Percentiles rank a stretch among this genome's conserved stretches.
These are phyloP conservation scores for Hypsopygia costalis DNA, from an alignment of 2,888 invertebrate genomes.

Conservation along the genomic window DNA sequence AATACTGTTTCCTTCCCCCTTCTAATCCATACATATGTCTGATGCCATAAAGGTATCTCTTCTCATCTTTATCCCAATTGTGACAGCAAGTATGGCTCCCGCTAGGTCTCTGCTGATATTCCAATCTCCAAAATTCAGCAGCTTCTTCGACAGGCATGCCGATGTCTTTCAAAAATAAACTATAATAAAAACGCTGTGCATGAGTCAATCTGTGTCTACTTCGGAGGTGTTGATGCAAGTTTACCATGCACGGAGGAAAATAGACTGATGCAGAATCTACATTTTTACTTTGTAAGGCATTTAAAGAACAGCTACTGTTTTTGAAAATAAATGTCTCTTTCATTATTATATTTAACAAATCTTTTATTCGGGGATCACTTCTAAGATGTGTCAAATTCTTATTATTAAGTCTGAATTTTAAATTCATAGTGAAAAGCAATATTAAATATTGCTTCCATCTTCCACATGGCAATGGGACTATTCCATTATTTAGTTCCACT, in stretches of 20 bases:
- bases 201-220: slow-evolving; percentile 83
- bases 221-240: slow-evolving; percentile 76
- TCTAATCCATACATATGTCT: slow-evolving; percentile 87
- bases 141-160: slow-evolving; percentile 84
- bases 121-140: slow-evolving; percentile 82
- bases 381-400: slow-evolving; percentile 39
- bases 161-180: slow-evolving; percentile 85
- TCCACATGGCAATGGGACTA: slow-evolving; percentile 75
- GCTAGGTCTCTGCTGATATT: slow-evolving; percentile 78
- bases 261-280: slow-evolving; percentile 56
- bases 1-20: slow-evolving; percentile 82
- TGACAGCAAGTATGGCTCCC: slow-evolving; percentile 79
- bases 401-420: slow-evolving; percentile 46
- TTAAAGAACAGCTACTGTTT: slow-evolving; percentile 12
- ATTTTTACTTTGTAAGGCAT: slow-evolving; percentile 44
- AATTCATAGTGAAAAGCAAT: slow-evolving; percentile 66
- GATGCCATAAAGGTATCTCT: slow-evolving; percentile 84
- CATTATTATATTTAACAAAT: slow-evolving; percentile 44
- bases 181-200: slow-evolving; percentile 82
- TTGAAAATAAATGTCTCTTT: slow-evolving; percentile 27
- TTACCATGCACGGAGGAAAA: slow-evolving; percentile 85
- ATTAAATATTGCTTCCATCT: slow-evolving; percentile 76
- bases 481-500: slow-evolving; percentile 73
- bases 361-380: slow-evolving; percentile 55
- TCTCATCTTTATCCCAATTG: slow-evolving; percentile 82